These are phyloP conservation scores for Tyria jacobaeae DNA, from an alignment of 2,888 invertebrate genomes.

Conservation along the genomic window DNA sequence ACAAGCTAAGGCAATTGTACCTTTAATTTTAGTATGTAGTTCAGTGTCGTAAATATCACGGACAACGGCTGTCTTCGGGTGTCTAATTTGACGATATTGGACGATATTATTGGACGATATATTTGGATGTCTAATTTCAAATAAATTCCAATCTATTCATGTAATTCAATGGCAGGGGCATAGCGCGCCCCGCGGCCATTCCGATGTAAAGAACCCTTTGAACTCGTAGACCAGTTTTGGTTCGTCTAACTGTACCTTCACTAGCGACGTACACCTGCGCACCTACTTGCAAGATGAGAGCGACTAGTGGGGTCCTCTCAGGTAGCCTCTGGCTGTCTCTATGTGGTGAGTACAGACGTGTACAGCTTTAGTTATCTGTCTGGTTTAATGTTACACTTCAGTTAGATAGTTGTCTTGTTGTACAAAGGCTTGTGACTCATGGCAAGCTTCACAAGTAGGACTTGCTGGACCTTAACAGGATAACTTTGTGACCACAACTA, in stretches of 20 bases:
- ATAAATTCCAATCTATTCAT: not conserved
- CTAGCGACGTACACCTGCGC: too few relatives aligned
- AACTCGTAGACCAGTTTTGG: conserved; percentile 3
- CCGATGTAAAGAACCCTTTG: not conserved
- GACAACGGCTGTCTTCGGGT: too few relatives aligned
- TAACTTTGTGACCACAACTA: too few relatives aligned
- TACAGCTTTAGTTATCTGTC: not conserved
- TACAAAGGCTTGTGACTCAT: not conserved
- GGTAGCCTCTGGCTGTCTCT: not conserved
- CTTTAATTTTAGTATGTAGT: too few relatives aligned
- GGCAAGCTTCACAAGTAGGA: not conserved
- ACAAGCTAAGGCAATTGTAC: too few relatives aligned
- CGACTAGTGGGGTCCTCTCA: too few relatives aligned
- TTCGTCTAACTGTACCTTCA: conserved; percentile 10
- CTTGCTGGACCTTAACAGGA: not conserved
- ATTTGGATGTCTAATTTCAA: not conserved
- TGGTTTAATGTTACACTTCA: too few relatives aligned
- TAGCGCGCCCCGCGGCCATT: not conserved
- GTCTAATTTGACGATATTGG: too few relatives aligned
- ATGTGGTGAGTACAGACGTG: not conserved
- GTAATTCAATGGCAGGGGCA: not conserved
- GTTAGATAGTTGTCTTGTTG: too few relatives aligned
- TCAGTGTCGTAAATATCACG: too few relatives aligned
- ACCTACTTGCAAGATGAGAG: too few relatives aligned
- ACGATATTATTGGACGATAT: too few relatives aligned